Percentiles rank a stretch among this genome's conserved stretches.
Evolutionary conservation across 2,113 vertebrate genomes (phyloP).

Genomic region (Zapus hudsonius): DNA sequence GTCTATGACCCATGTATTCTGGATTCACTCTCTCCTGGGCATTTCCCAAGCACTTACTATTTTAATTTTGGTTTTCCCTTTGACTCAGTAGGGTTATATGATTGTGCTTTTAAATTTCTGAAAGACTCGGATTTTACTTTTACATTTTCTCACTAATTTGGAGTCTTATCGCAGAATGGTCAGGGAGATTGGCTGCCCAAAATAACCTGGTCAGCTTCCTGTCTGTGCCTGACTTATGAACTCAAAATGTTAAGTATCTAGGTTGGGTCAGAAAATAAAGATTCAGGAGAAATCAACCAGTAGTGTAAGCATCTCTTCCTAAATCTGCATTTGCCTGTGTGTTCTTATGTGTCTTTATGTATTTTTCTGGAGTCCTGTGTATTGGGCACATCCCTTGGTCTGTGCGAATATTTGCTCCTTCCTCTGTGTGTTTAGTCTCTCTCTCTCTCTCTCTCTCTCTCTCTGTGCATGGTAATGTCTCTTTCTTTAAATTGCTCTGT

Average conservation of each 20-base stretch:
- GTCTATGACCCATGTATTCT: neutral
- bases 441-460: no score
- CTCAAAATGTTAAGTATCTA: slow-evolving; percentile 13
- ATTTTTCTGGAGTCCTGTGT: neutral
- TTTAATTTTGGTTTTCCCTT: slow-evolving; percentile 42
- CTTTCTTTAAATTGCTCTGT: slow-evolving; percentile 8
- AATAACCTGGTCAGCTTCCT: neutral
- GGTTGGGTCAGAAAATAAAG: neutral
- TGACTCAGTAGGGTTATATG: slow-evolving; percentile 23
- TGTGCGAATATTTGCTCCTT: no score
- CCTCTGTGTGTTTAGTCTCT: no score
- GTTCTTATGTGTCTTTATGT: neutral
- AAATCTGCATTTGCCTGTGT: neutral
- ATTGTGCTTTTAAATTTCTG: slow-evolving; percentile 23
- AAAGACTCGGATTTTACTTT: slow-evolving; percentile 45
- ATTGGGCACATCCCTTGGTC: neutral
- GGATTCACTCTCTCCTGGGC: neutral
- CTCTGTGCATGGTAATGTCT: neutral
- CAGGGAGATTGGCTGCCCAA: slow-evolving; percentile 34
- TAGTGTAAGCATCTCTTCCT: neutral
- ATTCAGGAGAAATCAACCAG: neutral
- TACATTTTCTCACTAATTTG: slow-evolving; percentile 34
- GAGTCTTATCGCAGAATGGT: slow-evolving; percentile 35
- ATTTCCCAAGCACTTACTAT: slow-evolving; percentile 25
- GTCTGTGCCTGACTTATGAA: slow-evolving; percentile 3